Conservation (phyloP, 2,113 vertebrate genomes). For the Halcyon senegalensis region DNA sequence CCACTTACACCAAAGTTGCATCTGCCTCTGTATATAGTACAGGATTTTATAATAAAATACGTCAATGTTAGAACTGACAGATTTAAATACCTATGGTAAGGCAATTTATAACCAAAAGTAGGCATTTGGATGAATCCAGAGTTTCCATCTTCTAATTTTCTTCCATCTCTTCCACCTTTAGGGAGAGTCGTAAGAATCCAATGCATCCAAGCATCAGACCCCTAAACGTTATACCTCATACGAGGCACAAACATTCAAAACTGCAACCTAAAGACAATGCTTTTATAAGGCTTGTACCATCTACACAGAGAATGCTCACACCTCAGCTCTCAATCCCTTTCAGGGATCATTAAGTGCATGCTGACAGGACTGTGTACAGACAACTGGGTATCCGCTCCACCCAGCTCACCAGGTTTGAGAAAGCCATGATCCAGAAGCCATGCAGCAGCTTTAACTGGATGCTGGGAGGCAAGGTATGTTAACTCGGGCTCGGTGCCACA, state of each 20-base stretch:
- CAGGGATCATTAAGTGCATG: not conserved
- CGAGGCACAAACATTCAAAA: not conserved
- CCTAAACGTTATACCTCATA: not conserved
- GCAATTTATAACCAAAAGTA: not conserved
- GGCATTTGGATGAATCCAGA: not conserved
- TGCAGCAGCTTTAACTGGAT: not conserved
- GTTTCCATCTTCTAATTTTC: not conserved
- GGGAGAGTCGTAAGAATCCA: not conserved
- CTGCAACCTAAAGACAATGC: rapidly evolving
- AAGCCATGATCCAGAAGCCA: not conserved
- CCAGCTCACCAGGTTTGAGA: not conserved
- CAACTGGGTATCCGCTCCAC: rapidly evolving
- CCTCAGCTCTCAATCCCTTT: not conserved
- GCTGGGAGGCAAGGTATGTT: not conserved
- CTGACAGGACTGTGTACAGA: rapidly evolving
- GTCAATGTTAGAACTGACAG: rapidly evolving
- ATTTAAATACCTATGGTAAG: not conserved
- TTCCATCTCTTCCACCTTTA: not conserved
- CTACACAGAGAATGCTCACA: not conserved
- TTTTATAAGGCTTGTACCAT: no score
- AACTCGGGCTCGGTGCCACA: not conserved
- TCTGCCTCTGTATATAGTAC: not conserved
- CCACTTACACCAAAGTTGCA: not conserved
- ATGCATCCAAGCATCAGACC: not conserved
- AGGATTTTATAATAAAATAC: not conserved